phyloP scores from a whole-genome alignment of 2,888 invertebrate genomes.

The Drosophila pegasa region DNA sequence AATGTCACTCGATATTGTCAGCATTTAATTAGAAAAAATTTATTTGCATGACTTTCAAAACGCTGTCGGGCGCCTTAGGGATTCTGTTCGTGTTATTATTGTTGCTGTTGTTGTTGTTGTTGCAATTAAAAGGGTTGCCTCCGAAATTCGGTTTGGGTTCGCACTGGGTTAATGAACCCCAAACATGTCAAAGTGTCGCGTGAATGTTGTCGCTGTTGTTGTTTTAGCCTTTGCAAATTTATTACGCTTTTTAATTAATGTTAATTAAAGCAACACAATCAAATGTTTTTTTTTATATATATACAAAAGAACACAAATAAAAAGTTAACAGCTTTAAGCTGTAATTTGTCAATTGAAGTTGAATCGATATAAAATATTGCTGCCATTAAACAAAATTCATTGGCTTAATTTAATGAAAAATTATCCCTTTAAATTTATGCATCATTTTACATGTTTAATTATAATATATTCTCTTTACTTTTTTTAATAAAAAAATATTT shows the following conservation, averaged over 20 bases:
- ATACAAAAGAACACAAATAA: not conserved
- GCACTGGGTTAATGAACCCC: conserved; percentile 55
- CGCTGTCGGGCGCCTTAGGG: conserved; percentile 33
- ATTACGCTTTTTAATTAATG: conserved; percentile 52
- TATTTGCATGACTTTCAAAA: conserved; percentile 66
- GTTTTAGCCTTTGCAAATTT: conserved; percentile 25
- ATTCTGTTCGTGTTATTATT: conserved; percentile 8
- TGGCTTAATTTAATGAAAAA: not conserved
- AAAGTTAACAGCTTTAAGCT: conserved; percentile 2
- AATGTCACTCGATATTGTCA: conserved; percentile 58
- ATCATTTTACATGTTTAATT: too few relatives aligned
- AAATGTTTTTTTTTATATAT: conserved; percentile 4
- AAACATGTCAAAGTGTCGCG: conserved; percentile 59
- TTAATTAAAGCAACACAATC: conserved; percentile 35
- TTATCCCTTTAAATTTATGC: not conserved
- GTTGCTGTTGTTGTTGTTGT: conserved; percentile 31
- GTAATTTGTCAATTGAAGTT: conserved; percentile 32
- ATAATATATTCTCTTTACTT: too few relatives aligned
- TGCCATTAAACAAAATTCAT: not conserved
- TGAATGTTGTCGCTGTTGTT: conserved; percentile 20
- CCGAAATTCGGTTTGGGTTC: conserved; percentile 17
- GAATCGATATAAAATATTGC: conserved; percentile 9
- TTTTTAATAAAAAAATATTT: too few relatives aligned
- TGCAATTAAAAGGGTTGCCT: conserved; percentile 53
- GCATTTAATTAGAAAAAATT: conserved; percentile 69